These are phyloP conservation scores for Ophioderma brevispina DNA, from an alignment of 35 echinoderm and acorn worm species.

Conservation along the genomic window DNA sequence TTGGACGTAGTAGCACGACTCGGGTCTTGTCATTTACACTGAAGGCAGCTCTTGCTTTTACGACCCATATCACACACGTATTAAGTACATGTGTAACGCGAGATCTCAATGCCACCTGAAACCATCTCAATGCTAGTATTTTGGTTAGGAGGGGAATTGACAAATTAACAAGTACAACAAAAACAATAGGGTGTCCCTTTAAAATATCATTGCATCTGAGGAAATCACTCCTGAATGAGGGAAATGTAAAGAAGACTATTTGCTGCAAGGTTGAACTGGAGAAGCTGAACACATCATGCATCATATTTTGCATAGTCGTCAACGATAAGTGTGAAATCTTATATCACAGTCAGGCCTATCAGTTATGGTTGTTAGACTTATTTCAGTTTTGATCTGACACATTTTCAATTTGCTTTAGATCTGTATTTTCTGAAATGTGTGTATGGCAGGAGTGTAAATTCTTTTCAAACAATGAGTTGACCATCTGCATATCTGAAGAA, in stretches of 20 bases:
- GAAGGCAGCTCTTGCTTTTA: not conserved
- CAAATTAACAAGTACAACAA: not conserved
- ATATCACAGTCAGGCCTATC: not conserved
- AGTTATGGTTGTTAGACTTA: not conserved
- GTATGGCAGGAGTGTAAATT: too few species aligned
- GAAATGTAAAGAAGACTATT: not conserved
- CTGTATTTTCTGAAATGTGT: too few species aligned
- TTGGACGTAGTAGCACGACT: too few species aligned
- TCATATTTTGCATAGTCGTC: not conserved
- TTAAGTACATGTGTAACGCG: not conserved
- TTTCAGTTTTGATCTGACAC: too few species aligned
- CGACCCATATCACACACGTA: not conserved
- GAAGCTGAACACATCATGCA: not conserved
- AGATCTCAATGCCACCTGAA: not conserved
- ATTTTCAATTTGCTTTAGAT: too few species aligned
- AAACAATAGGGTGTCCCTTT: slow-evolving; percentile 6
- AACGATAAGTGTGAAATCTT: slow-evolving; percentile 1
- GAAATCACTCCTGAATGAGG: not conserved
- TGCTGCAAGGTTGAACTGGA: not conserved
- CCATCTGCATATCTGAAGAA: too few species aligned
- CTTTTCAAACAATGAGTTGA: too few species aligned
- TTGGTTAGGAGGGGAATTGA: not conserved
- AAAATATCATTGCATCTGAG: not conserved
- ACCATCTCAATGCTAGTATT: not conserved
- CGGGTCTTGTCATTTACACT: not conserved